Percentiles rank a stretch among this genome's conserved stretches.
phyloP scores from a whole-genome alignment of 2,797 vertebrate species.

The Rhinophrynus dorsalis region DNA sequence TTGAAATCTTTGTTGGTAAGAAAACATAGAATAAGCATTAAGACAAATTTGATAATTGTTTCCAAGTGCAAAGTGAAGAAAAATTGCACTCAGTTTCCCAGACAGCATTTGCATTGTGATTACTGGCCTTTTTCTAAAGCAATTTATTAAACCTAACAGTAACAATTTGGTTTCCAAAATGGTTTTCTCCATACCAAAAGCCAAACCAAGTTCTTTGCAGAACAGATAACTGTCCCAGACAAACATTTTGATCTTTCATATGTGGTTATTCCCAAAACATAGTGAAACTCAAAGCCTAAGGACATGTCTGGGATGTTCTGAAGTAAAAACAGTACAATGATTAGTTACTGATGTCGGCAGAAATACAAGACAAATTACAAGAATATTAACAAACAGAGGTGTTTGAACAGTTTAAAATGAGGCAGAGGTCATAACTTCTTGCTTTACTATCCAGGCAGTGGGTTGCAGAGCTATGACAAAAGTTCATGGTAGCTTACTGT shows the following conservation, averaged over 20 bases:
- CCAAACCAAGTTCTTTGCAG: constrained; percentile 9
- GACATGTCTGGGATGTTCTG: neutral
- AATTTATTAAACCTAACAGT: constrained; percentile 8
- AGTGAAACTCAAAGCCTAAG: neutral
- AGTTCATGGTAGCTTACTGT: no score
- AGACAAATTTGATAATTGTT: constrained; percentile 1
- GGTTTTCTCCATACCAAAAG: neutral
- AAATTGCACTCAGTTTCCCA: neutral
- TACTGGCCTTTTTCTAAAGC: neutral
- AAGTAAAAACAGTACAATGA: no score
- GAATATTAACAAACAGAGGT: no score
- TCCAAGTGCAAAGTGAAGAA: neutral
- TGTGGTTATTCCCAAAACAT: neutral
- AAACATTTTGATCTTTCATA: neutral
- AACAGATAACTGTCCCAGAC: neutral
- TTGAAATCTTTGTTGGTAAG: neutral
- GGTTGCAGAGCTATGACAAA: no score
- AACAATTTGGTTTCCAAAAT: neutral
- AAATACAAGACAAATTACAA: no score
- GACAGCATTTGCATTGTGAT: constrained; percentile 2
- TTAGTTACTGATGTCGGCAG: no score
- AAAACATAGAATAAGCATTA: neutral
- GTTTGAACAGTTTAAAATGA: no score
- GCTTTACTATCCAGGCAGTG: no score
- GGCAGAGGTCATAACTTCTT: no score